Evolutionary conservation across 2,888 invertebrate genomes (phyloP), one percentile per base, ranked within the genome.

Genomic region (Unio delphinus): DNA sequence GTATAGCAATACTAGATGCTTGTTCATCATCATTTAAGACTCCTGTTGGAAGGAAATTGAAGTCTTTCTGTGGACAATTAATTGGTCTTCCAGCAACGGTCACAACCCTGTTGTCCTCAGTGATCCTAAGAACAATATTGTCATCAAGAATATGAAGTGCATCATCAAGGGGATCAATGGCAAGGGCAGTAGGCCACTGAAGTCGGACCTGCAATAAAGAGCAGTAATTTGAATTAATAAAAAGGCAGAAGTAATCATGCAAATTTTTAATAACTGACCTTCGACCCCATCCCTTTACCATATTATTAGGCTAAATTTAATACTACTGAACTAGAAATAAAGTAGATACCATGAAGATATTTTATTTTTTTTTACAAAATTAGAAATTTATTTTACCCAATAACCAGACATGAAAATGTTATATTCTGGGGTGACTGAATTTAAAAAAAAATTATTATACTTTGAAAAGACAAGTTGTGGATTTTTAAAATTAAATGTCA

Each of bases 161-260:
- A 66, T 97, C 97, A 89, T 99, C 98, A 26, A 98, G 91, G 0
- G 98, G 98, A 87, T 97, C 98, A 64, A 99, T 92, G 0, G 97
- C 95, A 74, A 99, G 91, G 30, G 97, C 96, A n/a, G 98, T 98
- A 3, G 99, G 99, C 99, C 99, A 99, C 87, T 97, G 96, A 18
- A 98, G 92, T 88, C 97, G 96, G 4, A 97, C 96, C 92, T 94
- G 87, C 34, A 83, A 77, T 28, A 54, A 64, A 55, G 67, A 62
- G 54, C 34, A 67, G 23, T 28, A 23, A 20, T 5, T n/a, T n/a
- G n/a, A 18, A 23, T 63, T 20, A 67, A 6, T 23, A 26, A 23
- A 1, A n/a, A 18, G 1, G 0, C 20, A 58, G 58, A 7, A 58
- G 7, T 23, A n/a, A 58, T 23, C 18, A 58, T 58, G n/a, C 58